These are phyloP conservation scores for Cavia porcellus DNA, from an alignment of 2,113 vertebrate genomes.

Conservation along the genomic window DNA sequence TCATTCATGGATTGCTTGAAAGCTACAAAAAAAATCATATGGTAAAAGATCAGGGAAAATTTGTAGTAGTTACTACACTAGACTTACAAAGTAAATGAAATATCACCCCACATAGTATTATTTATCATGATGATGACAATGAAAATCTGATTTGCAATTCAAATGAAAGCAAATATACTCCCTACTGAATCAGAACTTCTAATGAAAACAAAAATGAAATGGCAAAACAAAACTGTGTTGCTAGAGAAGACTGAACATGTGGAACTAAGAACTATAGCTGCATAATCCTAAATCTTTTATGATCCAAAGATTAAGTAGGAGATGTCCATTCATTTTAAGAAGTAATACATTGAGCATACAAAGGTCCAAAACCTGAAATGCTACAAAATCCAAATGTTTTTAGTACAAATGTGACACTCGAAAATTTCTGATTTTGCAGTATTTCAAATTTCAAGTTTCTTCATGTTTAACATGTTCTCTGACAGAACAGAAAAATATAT, in stretches of 20 bases:
- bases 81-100: background rate
- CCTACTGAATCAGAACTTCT: background rate
- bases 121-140: background rate
- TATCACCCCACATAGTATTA: slow-evolving; percentile 3
- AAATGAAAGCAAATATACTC: background rate
- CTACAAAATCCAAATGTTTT: background rate
- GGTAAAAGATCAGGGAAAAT: slow-evolving; percentile 56
- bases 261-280: background rate
- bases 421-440: background rate
- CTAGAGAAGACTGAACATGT: slow-evolving; percentile 13
- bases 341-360: background rate
- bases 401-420: background rate
- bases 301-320: background rate
- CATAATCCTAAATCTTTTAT: slow-evolving; percentile 13
- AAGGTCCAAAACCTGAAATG: background rate
- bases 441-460: background rate
- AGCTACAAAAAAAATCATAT: slow-evolving; percentile 84
- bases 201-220: slow-evolving; percentile 49
- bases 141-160: slow-evolving; percentile 33
- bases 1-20: slow-evolving; percentile 91
- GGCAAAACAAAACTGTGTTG: slow-evolving; percentile 28
- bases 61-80: slow-evolving; percentile 23
- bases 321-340: background rate
- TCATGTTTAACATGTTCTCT: background rate
- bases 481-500: background rate